Evolutionary conservation across 2,113 vertebrate species (phyloP), one percentile per base, ranked within the genome.

Genomic region (Hemiprocne comata): DNA sequence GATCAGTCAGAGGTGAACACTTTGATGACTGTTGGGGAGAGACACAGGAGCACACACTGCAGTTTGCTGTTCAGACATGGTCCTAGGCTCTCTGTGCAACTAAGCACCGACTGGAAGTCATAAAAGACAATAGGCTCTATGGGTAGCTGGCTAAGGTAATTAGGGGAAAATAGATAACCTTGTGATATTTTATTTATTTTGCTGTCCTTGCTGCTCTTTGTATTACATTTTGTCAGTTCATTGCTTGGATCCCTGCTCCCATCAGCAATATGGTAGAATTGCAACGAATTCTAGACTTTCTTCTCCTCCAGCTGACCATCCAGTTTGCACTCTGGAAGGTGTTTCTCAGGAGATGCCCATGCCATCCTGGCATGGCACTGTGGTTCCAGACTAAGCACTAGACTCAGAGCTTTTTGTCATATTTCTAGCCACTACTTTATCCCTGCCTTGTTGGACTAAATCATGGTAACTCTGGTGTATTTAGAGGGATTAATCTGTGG

Each of bases 41-140:
- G 9, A 8, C 31, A 50, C n/a, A 26, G 34, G 19, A 51, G 9
- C 5, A 42, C 8, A 31, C 13, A 64, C 1, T 1, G 3, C 7
- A 55, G 10, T 73, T 51, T 84, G 13, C 10, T 55, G 4, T 44
- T 92, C 65, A 89, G n/a, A 31, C 3, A 3, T 10, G 34, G 10
- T 61, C 26, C 13, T 81, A 40, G 46, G 60, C 7, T 40, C 25
- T 36, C 29, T 70, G 26, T n/a, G 25, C 26, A 34, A 16, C 65
- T 67, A 36, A 38, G 4, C 19, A n/a, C 34, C 85, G 46, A 51
- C 25, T 29, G 34, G 15, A 61, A 24, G 70, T 40, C 23, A 28
- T 60, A 40, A 80, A 60, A 74, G 46, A 42, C n/a, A 19, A 15
- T 3, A 18, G 11, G 15, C 17, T 67, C 50, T 55, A 1, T 78